Base-by-base conservation (phyloP, 53 echinoderm and acorn worm genomes). In the Mesocentrotus franciscanus region DNA sequence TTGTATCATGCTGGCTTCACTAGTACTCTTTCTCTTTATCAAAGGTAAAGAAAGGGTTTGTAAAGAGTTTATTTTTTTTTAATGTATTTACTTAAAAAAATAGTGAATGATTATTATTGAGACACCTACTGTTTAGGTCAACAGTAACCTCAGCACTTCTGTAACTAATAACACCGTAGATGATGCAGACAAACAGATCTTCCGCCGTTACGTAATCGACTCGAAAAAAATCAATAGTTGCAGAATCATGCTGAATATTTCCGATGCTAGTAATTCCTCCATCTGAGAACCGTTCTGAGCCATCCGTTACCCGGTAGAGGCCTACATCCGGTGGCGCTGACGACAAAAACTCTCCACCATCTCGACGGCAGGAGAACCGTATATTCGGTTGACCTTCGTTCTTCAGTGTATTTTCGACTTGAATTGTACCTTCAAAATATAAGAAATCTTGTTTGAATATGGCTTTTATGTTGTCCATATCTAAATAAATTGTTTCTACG, bases 151-250 rank as follows among this genome's bases (percentile, higher is more conserved):
- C 85, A 24, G 55, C 26, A 56, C 85, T 85, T n/a, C 11, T 85
- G 85, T 85, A 85, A 11, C 26, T 85, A 57, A 56, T 56, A 9
- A 57, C 85, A 39, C 24, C 85, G 12, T 85, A n/a, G 57, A 85
- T 85, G 55, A 85, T n/a, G n/a, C 85, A 85, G 85, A 85, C 85
- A 57, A 85, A 85, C 57, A 85, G 85, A 55, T 85, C 85, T 26
- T 85, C 85, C 7, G 55, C 49, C 22, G 56, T 56, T n/a, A 85
- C 85, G 2, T 55, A 26, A 85, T 85, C 85, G 10, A 85, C 85
- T 26, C 56, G 24, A 56, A 56, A 85, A 26, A 85, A 85, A 56
- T 85, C 56, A 9, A 26, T 26, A 35, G 0, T 36, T 27, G 78
- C 15, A 13, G 78, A 78, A 2, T 4, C 78, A 4, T 78, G 78